Base-by-base conservation (phyloP, 2,113 vertebrate genomes). In the Columba livia region DNA sequence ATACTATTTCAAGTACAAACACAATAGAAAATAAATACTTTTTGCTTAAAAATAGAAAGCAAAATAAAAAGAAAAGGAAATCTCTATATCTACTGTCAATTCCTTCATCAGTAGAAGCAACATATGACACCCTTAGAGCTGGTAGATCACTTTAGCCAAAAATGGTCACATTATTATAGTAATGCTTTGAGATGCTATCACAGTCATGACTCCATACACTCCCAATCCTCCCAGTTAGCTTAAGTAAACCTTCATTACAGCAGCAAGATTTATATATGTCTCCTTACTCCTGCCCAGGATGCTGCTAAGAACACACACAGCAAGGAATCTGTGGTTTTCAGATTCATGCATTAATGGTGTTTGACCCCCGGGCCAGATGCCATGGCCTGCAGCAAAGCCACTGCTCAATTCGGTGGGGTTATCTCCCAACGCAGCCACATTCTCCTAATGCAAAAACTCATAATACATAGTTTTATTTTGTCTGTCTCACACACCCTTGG, bases 341-440 rank as follows among this genome's bases (percentile, higher is more conserved):
- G 64, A 19, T 10, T 26, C 19, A 38, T 1, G 9, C 0, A 0
- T 9, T 34, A 25, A 48, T 4, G 17, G 34, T 9, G 19, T 65
- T 11, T n/a, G n/a, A 38, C 28, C 5, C 20, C 19, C 47, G 38
- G 34, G 64, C 62, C 60, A 40, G 62, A 47, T 69, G 40, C 0
- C 1, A 53, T 9, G 38, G 64, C 29, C 28, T 47, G 44, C 44
- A 78, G 80, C 60, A 83, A 32, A 58, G 56, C 8, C 31, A 10
- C 64, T 8, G 32, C 70, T 50, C 47, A 25, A 23, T 12, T 11
- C 8, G 2, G 40, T 9, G 38, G 25, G 23, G 51, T 69, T 38
- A 32, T 21, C 44, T 64, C 70, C 34, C 17, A 6, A 56, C 1
- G 3, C 6, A 9, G 51, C 15, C 51, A 38, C n/a, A 3, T 24